These are phyloP conservation scores for Globia sparganii DNA, from an alignment of 2,888 invertebrate genomes.

Conservation along the genomic window DNA sequence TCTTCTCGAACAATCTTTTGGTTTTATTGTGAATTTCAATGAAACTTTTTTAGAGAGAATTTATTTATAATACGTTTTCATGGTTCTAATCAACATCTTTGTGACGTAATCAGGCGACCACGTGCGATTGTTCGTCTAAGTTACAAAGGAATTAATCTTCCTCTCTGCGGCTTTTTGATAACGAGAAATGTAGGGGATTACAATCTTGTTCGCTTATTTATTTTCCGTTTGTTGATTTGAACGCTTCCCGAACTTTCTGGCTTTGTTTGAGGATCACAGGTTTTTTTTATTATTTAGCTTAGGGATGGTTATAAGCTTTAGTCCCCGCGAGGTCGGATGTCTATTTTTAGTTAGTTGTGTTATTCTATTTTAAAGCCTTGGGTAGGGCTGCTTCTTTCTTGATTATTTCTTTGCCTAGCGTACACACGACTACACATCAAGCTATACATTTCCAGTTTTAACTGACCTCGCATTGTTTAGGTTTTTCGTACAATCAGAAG, in stretches of 20 bases:
- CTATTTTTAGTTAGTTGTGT: constrained; percentile 7
- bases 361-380: not conserved
- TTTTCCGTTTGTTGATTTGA: constrained; percentile 35
- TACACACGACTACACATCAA: too few relatives aligned
- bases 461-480: too few relatives aligned
- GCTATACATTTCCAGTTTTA: too few relatives aligned
- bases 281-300: constrained; percentile 2
- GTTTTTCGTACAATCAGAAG: too few relatives aligned
- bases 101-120: constrained; percentile 44
- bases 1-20: constrained; percentile 70
- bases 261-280: constrained; percentile 12
- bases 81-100: constrained; percentile 50
- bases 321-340: not conserved
- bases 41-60: constrained; percentile 39
- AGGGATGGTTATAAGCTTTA: not conserved
- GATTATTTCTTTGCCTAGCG: too few relatives aligned
- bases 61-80: constrained; percentile 62
- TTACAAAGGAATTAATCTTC: constrained; percentile 57
- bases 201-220: constrained; percentile 32
- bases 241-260: constrained; percentile 14
- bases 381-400: too few relatives aligned
- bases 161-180: constrained; percentile 30
- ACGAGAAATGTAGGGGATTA: constrained; percentile 32
- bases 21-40: constrained; percentile 65
- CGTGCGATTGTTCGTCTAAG: constrained; percentile 41